Evolutionary conservation across 2,888 invertebrate genomes (phyloP), one percentile per base, ranked within the genome.

Genomic region (Conops quadrifasciatus): DNA sequence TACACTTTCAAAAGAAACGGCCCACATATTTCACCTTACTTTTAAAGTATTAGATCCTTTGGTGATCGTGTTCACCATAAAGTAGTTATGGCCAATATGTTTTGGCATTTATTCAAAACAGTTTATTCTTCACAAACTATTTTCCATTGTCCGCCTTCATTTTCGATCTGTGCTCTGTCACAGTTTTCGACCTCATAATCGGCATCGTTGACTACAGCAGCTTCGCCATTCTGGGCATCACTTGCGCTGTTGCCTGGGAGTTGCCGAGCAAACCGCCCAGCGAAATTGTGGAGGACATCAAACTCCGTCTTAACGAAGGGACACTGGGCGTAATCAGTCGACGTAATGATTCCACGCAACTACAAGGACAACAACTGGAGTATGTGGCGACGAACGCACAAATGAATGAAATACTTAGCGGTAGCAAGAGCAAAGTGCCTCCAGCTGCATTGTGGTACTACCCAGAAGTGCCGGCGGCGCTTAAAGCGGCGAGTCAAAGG

Each of bases 181-280:
- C 69, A 80, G 85, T 83, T 70, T 84, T 82, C 72, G 86, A 86
- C 78, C 79, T 85, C 75, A 85, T 86, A 75, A 82, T 86, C 75
- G 83, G 84, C 72, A 82, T 86, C 72, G 81, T 85, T 47, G 86
- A 85, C 75, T 85, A 83, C 70, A 85, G 82, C 43, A 85, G 84
- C 73, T 84, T 80, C 59, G 90, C 92, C 73, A 88, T 92, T 15
- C 87, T 91, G 79, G 93, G 93, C 5, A 88, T 90, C 74, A 94
- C 93, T 0, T 92, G 92, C 1, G 92, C 93, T 0, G 85, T 93
- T 75, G 93, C 93, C 7, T 94, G 91, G 88, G 91, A 93, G 80
- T 83, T 94, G 68, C 93, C 93, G 0, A 91, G 91, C 75, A 90
- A 90, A 74, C 90, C 87, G 19, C 79, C 85, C 45, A 84, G 84